These are phyloP conservation scores for Theocolax elegans DNA, from an alignment of 1,140 invertebrate genomes.

Conservation along the genomic window DNA sequence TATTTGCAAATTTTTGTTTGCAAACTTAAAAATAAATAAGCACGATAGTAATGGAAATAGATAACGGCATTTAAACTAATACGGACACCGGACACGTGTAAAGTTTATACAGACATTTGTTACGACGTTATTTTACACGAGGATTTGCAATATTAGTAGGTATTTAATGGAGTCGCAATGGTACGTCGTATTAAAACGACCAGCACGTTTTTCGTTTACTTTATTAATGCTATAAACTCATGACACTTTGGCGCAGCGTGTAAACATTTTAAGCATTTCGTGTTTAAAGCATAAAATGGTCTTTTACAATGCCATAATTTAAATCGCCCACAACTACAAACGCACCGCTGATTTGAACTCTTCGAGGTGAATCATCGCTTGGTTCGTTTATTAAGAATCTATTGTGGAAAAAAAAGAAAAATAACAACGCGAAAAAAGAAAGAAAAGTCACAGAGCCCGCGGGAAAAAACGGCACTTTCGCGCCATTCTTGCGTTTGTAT, in stretches of 20 bases:
- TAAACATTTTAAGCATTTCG: conserved; percentile 21
- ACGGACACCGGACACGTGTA: no score
- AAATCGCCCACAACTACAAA: not conserved
- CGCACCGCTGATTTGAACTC: not conserved
- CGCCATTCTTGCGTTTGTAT: not conserved
- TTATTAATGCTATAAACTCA: conserved; percentile 28
- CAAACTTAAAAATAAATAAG: no score
- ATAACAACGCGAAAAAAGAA: not conserved
- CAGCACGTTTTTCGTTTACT: not conserved
- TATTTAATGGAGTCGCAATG: no score
- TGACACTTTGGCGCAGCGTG: not conserved
- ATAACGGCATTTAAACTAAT: no score
- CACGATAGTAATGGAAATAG: no score
- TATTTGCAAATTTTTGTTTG: no score
- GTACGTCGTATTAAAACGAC: no score
- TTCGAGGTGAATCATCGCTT: conserved; percentile 16
- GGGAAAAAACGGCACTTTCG: conserved; percentile 15
- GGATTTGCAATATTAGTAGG: no score
- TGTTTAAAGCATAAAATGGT: not conserved
- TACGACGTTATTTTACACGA: no score
- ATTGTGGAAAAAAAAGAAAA: not conserved
- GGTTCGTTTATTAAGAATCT: not conserved
- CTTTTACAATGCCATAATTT: conserved; percentile 31
- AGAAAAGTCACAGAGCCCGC: not conserved
- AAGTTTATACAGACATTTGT: no score